Evolutionary conservation across 35 echinoderm and acorn worm genomes (phyloP), one percentile per base, ranked within the genome.

Genomic region (Strongylocentrotus purpuratus): DNA sequence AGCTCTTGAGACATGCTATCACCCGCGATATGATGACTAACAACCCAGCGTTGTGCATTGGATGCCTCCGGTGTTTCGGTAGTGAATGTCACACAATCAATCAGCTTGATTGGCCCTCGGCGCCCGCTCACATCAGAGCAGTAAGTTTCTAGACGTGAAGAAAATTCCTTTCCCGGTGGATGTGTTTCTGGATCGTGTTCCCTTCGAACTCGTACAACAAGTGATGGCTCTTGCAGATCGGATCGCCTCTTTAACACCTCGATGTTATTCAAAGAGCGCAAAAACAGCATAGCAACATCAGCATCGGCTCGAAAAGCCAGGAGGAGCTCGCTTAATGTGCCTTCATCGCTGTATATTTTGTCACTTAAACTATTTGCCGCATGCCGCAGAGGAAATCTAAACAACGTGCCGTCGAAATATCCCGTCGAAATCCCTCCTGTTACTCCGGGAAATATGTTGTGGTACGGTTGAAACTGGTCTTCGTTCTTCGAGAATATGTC

Each of bases 401-500:
- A 93, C 91, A 93, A 22, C 10, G 91, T 93, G n/a, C 91, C 91
- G 48, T 47, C 18, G n/a, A 93, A 93, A 28, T 48, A 18, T 93
- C 48, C 48, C 2, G 31, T 46, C 4, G 33, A 18, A 58, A 93
- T 93, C 46, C 91, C 91, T 31, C 46, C 91, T 9, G 31, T 46
- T 7, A 93, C n/a, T 13, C 48, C 91, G 0, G 45, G 4, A 33
- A 93, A 93, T 18, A 93, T 14, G 28, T 93, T 46, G 32, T 33
- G 3, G 46, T 93, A 93, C 2, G 91, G 91, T 22, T 58, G 91
- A 58, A 93, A 93, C 91, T 93, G 91, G 48, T 93, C 91, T 14
- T 93, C 18, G 28, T 32, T n/a, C 17, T 14, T 58, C 13, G 31
- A 46, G 28, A 50, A 47, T 0, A 41, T 89, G 0, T 47, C 48